Evolutionary conservation across 2,113 vertebrate species (phyloP).

Genomic region (Lamprologus callipterus): DNA sequence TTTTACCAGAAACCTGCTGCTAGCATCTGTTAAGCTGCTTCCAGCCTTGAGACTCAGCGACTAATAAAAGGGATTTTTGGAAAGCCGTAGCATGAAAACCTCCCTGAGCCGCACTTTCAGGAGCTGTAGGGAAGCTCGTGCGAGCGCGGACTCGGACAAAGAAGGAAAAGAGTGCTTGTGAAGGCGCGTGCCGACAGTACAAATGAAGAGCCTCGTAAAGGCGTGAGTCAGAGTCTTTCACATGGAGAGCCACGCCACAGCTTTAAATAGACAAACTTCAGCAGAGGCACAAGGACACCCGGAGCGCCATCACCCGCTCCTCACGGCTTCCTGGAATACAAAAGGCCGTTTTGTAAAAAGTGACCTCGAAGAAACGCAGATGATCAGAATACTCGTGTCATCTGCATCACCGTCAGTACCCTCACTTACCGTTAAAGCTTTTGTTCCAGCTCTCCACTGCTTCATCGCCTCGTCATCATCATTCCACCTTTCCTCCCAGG

Average conservation of each 20-base stretch:
- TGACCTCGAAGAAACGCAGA: not conserved
- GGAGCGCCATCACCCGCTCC: not conserved
- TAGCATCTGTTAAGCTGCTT: not conserved
- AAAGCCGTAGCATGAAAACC: not conserved
- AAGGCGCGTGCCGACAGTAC: not conserved
- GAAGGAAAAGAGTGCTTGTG: not conserved
- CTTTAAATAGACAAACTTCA: slow-evolving; percentile 17
- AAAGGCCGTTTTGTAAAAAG: not conserved
- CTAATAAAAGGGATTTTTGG: not conserved
- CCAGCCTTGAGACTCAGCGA: not conserved
- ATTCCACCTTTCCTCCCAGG: not conserved
- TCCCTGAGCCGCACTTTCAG: not conserved
- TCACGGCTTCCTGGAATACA: not conserved
- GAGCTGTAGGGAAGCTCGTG: not conserved
- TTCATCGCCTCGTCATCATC: not conserved
- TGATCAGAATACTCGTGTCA: not conserved
- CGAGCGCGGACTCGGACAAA: not conserved
- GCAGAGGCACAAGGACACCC: not conserved
- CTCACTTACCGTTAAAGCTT: not conserved
- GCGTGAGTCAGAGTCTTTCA: slow-evolving; percentile 11
- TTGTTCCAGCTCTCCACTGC: not conserved
- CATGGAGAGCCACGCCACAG: not conserved
- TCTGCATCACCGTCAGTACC: not conserved
- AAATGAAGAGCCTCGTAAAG: slow-evolving; percentile 20
- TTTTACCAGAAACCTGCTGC: not conserved